These are phyloP conservation scores for Odontocerum albicorne DNA, from an alignment of 2,888 invertebrate species.

Conservation along the genomic window DNA sequence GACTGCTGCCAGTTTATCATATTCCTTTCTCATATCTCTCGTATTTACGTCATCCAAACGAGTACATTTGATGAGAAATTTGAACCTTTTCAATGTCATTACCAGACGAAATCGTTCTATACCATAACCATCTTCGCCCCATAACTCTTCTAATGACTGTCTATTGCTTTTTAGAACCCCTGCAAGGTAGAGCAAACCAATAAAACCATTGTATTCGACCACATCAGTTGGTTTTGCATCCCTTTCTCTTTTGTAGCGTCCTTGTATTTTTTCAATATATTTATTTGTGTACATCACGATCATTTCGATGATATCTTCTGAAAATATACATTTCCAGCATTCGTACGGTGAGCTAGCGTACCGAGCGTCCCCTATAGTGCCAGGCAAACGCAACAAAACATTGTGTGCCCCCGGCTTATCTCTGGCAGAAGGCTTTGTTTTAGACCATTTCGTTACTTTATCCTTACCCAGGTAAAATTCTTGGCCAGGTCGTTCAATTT, in stretches of 20 bases:
- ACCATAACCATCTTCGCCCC: slow-evolving; percentile 38
- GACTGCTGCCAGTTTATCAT: slow-evolving; percentile 38
- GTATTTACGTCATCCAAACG: slow-evolving; percentile 38
- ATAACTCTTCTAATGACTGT: slow-evolving; percentile 37
- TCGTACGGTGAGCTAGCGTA: too few species aligned
- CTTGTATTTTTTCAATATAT: slow-evolving; percentile 35
- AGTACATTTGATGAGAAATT: too few species aligned
- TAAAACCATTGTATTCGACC: slow-evolving; percentile 39
- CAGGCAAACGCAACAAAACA: too few species aligned
- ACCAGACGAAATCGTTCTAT: too few species aligned
- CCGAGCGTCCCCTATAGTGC: too few species aligned
- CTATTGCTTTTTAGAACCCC: slow-evolving; percentile 38
- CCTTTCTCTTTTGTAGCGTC: slow-evolving; percentile 34
- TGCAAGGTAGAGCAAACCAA: slow-evolving; percentile 40
- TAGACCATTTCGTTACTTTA: too few species aligned
- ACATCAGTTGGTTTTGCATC: slow-evolving; percentile 35
- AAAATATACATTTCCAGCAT: slow-evolving; percentile 37
- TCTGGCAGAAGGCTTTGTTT: too few species aligned
- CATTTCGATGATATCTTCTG: slow-evolving; percentile 35
- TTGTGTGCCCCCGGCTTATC: too few species aligned
- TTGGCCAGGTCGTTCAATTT: too few species aligned
- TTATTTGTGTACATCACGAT: slow-evolving; percentile 38
- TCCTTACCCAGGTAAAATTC: too few species aligned
- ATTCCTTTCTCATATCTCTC: slow-evolving; percentile 27
- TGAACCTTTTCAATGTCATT: too few species aligned